A percentile compares a stretch with the other conserved stretches of the same genome.
phyloP scores from a whole-genome alignment of 2,797 vertebrate genomes.

The Helostoma temminkii region DNA sequence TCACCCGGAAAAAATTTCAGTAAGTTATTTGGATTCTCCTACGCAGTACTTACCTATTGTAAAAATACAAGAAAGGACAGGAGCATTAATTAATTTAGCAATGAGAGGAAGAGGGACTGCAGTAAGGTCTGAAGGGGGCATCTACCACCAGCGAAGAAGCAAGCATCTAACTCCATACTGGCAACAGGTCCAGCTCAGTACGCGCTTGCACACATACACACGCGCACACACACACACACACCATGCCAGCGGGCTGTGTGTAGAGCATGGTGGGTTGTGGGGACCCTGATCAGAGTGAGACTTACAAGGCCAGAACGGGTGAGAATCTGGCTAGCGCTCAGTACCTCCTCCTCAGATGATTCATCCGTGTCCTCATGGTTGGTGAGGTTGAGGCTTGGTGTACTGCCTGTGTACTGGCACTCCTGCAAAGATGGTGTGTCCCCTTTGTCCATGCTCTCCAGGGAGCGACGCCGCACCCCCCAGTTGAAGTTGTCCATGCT shows the following conservation, averaged over 20 bases:
- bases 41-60: slow-evolving; percentile 44
- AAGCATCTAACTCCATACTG: slow-evolving; percentile 76
- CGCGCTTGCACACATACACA: slow-evolving; percentile 72
- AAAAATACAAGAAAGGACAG: slow-evolving; percentile 9
- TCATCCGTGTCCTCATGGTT: slow-evolving; percentile 99
- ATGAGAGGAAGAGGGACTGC: slow-evolving; percentile 32
- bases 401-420: slow-evolving; percentile 95
- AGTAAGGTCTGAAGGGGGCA: slow-evolving; percentile 42
- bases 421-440: slow-evolving; percentile 97
- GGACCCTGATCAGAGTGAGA: slow-evolving; percentile 64
- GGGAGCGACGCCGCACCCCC: slow-evolving; percentile 96
- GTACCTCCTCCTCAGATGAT: slow-evolving; percentile 98
- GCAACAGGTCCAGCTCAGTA: slow-evolving; percentile 74
- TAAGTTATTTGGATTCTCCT: slow-evolving; percentile 7
- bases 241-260: slow-evolving; percentile 80
- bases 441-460: slow-evolving; percentile 99
- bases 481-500: slow-evolving; percentile 99
- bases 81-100: slow-evolving; percentile 42
- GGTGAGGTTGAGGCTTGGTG: slow-evolving; percentile 96
- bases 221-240: slow-evolving; percentile 69
- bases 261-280: slow-evolving; percentile 64
- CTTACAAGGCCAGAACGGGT: slow-evolving; percentile 93
- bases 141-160: slow-evolving; percentile 83
- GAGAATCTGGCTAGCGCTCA: slow-evolving; percentile 97
- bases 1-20: not conserved